Evolutionary conservation across 2,888 invertebrate genomes (phyloP).

Genomic region (Caenorhabditis angaria): DNA sequence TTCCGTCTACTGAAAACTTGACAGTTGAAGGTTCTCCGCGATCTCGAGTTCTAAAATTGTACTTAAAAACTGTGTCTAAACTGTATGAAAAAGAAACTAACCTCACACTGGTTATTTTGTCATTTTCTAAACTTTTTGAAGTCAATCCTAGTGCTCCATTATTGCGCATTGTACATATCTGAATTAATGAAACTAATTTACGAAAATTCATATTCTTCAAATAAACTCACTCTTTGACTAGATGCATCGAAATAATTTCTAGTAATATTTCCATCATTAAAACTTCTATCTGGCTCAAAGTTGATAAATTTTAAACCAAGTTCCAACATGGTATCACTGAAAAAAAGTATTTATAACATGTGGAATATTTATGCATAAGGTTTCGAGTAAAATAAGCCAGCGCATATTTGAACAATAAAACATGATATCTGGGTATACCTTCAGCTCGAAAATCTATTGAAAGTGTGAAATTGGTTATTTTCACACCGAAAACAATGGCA

Average conservation of each 20-base stretch:
- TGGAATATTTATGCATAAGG: background rate
- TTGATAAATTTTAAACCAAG: constrained; percentile 75
- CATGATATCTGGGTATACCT: background rate
- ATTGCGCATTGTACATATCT: constrained; percentile 63
- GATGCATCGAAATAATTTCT: constrained; percentile 43
- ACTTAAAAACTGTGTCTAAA: background rate
- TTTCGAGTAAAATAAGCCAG: background rate
- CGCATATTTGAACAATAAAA: background rate
- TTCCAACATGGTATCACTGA: constrained; percentile 45
- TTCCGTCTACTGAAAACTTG: constrained; percentile 49
- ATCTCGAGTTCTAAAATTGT: constrained; percentile 51
- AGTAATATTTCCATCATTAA: constrained; percentile 38
- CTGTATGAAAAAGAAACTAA: constrained; percentile 7
- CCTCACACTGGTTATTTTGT: constrained; percentile 51
- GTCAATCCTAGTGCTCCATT: constrained; percentile 62
- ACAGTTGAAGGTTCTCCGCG: constrained; percentile 45
- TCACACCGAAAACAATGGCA: background rate
- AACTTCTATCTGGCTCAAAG: constrained; percentile 81
- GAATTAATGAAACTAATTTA: background rate
- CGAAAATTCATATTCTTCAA: background rate
- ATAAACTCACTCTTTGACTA: constrained; percentile 18
- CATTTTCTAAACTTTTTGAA: constrained; percentile 46
- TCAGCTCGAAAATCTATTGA: too few relatives aligned
- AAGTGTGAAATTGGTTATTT: background rate
- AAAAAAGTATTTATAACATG: background rate